phyloP scores from a whole-genome alignment of 2,888 invertebrate species.

The Campoplex capitator region DNA sequence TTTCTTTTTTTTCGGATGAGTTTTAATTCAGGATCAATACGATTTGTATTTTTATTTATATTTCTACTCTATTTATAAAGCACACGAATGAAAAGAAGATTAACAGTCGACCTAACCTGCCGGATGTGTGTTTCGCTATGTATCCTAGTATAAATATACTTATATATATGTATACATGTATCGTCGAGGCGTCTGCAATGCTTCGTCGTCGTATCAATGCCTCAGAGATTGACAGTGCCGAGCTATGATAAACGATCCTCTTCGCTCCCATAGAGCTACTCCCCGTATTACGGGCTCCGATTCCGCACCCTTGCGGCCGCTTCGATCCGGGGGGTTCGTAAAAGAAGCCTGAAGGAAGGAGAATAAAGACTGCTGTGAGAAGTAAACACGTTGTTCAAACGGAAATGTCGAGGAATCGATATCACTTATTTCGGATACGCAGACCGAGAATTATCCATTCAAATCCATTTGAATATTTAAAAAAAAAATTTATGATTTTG shows the following conservation, averaged over 20 bases:
- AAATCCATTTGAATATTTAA: not conserved
- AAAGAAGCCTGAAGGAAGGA: slow-evolving; percentile 70
- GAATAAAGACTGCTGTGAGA: slow-evolving; percentile 76
- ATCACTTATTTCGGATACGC: slow-evolving; percentile 41
- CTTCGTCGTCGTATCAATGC: slow-evolving; percentile 82
- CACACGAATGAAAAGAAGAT: slow-evolving; percentile 59
- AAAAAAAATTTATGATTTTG: not conserved
- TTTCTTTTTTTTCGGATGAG: not conserved
- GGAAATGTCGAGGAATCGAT: slow-evolving; percentile 68
- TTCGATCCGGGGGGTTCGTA: slow-evolving; percentile 64
- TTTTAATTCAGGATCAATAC: not conserved
- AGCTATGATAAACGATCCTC: slow-evolving; percentile 82
- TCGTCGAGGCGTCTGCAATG: slow-evolving; percentile 78
- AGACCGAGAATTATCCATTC: not conserved
- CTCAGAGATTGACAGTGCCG: slow-evolving; percentile 82
- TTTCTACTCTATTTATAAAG: slow-evolving; percentile 43
- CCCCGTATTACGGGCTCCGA: slow-evolving; percentile 71
- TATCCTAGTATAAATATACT: slow-evolving; percentile 20
- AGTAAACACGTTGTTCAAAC: slow-evolving; percentile 81
- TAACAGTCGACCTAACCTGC: slow-evolving; percentile 53
- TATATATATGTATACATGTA: slow-evolving; percentile 32
- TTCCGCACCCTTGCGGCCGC: slow-evolving; percentile 77
- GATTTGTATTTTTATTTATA: slow-evolving; percentile 37
- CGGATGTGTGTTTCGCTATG: slow-evolving; percentile 56
- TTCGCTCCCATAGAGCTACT: slow-evolving; percentile 66